Percentiles rank a stretch among this genome's conserved stretches.
Evolutionary conservation across 2,113 vertebrate species (phyloP).

Genomic region (Python bivittatus): DNA sequence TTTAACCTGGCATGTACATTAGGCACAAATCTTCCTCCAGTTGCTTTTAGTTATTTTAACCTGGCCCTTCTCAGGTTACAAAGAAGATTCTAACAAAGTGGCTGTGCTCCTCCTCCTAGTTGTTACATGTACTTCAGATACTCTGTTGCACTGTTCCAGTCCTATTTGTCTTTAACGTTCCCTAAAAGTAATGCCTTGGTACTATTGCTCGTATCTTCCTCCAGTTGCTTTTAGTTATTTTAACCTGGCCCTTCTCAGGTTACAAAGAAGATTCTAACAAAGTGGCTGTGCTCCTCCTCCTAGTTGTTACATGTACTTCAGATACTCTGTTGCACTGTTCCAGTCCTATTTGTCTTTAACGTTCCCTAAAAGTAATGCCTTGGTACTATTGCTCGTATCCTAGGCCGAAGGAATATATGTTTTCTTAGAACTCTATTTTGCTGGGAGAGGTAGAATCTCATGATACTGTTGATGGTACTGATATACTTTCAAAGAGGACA

Average conservation of each 20-base stretch:
- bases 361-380: neutral
- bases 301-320: too few species aligned
- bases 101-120: too few species aligned
- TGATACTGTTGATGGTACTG: neutral
- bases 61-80: neutral
- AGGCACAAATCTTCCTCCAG: neutral
- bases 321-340: too few species aligned
- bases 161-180: neutral
- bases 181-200: neutral
- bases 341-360: neutral
- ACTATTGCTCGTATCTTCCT: neutral
- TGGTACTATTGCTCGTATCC: neutral
- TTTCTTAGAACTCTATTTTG: neutral
- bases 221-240: neutral
- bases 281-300: too few species aligned
- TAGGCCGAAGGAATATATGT: neutral
- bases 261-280: too few species aligned
- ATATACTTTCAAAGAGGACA: neutral
- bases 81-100: too few species aligned
- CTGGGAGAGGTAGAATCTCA: neutral
- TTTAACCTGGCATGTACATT: neutral
- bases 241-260: neutral
- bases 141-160: too few species aligned
- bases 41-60: neutral
- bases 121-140: too few species aligned